Evolutionary conservation across 2,888 invertebrate genomes (phyloP), one percentile per base, ranked within the genome.

Genomic region (Itoplectis maculator): DNA sequence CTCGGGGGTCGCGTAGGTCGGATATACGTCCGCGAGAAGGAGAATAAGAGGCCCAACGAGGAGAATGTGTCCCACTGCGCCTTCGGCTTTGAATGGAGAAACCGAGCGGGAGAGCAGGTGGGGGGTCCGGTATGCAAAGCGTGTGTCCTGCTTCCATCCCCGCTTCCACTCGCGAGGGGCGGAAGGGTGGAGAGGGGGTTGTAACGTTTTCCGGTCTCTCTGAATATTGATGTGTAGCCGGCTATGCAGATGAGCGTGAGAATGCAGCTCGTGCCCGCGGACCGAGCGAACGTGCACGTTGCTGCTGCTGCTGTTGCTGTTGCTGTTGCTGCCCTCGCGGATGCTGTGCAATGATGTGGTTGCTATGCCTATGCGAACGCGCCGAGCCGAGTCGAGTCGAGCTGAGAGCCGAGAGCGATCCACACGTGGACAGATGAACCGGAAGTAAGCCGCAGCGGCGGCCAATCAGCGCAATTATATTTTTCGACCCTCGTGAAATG

Each of bases 221-320:
- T 89, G 91, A 90, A 91, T 91, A 91, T 91, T 90, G 91, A 91
- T 91, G 91, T 90, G 90, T 88, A 90, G 87, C 89, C 90, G 89
- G 84, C 87, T 91, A 91, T 92, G 92, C 90, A 91, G 90, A 92
- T 92, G 91, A 92, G 91, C 92, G 92, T 92, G 92, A 92, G 92
- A 92, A 92, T 91, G 88, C 89, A 87, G 88, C 89, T 89, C 90
- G 90, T 88, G 89, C 90, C 91, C 89, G 49, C 89, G 49, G 61
- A 68, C 73, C 54, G 20, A 54, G 37, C 76, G 49, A 68, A 45
- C 66, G 51, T 72, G 72, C 66, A 72, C 15, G 74, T 63, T 78
- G 51, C 20, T 54, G 54, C n/a, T n/a, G n/a, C n/a, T n/a, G n/a
- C 90, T 89, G 89, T 88, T 87, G 86, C 82, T 82, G 82, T 47